Evolutionary conservation across 2,797 vertebrate genomes (phyloP).

Genomic region (Bryconaethiops microstoma): DNA sequence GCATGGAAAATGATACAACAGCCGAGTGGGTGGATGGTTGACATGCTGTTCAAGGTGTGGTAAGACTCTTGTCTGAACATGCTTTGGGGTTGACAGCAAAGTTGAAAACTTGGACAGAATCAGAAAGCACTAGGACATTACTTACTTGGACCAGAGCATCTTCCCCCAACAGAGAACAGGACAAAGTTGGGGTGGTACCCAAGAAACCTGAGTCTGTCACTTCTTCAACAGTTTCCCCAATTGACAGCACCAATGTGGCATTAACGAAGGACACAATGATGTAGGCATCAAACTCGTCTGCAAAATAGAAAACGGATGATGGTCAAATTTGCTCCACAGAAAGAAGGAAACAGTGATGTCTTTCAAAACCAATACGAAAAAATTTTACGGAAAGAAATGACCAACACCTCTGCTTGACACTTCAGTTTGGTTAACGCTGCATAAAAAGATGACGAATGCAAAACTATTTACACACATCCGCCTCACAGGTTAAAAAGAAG

Average conservation of each 20-base stretch:
- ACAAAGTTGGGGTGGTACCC: constrained; percentile 97
- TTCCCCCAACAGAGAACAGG: constrained; percentile 95
- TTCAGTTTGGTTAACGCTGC: neutral
- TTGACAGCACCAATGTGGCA: constrained; percentile 94
- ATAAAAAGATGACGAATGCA: neutral
- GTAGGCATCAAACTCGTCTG: constrained; percentile 98
- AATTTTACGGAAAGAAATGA: neutral
- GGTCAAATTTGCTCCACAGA: neutral
- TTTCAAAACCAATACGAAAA: constrained; percentile 22
- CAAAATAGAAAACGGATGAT: constrained; percentile 21
- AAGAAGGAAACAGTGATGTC: constrained; percentile 8
- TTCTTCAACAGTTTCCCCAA: constrained; percentile 97
- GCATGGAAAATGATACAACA: neutral
- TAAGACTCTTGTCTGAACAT: neutral
- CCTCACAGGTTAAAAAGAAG: no score
- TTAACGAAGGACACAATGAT: constrained; percentile 99
- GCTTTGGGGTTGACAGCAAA: neutral
- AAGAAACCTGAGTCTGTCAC: constrained; percentile 98
- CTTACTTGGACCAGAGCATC: constrained; percentile 96
- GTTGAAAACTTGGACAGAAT: neutral
- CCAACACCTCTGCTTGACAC: neutral
- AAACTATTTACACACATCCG: no score
- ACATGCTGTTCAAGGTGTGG: neutral
- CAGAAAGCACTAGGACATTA: neutral
- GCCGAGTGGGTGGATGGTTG: constrained; percentile 4